Conservation (phyloP, 2,113 vertebrate genomes). For the Rhabdomys dilectus region DNA sequence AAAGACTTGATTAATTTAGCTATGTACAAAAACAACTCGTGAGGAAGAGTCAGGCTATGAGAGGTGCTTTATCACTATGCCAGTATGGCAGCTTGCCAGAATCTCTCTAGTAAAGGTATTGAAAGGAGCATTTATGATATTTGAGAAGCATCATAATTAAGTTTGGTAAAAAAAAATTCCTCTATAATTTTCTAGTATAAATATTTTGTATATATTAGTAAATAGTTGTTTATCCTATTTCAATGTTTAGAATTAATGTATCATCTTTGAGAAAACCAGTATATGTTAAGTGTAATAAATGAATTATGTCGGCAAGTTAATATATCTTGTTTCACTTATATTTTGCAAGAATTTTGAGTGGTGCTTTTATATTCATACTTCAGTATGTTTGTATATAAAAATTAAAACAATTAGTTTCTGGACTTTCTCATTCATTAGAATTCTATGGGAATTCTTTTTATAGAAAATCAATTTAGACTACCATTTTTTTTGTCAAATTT, state of each 20-base stretch:
- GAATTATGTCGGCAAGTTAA: slow-evolving; percentile 54
- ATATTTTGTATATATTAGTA: background rate
- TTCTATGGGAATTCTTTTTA: background rate
- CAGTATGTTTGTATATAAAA: slow-evolving; percentile 64
- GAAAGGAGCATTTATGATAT: slow-evolving; percentile 16
- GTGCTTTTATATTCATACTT: slow-evolving; percentile 70
- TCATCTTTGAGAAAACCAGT: background rate
- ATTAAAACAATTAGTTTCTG: slow-evolving; percentile 60
- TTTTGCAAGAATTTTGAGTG: slow-evolving; percentile 57
- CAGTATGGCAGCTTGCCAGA: background rate
- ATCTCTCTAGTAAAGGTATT: background rate
- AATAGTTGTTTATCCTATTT: background rate
- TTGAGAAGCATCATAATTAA: background rate
- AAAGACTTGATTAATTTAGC: background rate
- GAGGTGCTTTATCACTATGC: background rate
- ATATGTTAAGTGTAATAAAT: background rate
- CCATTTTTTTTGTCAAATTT: slow-evolving; percentile 48
- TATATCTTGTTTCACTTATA: slow-evolving; percentile 41
- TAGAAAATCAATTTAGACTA: slow-evolving; percentile 64
- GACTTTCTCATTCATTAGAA: slow-evolving; percentile 66
- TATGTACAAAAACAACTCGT: background rate
- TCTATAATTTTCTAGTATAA: background rate
- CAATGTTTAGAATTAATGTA: slow-evolving; percentile 6
- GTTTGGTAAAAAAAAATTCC: slow-evolving; percentile 42
- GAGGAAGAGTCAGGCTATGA: background rate